Evolutionary conservation across 2,113 vertebrate species (phyloP), one percentile per base, ranked within the genome.

Genomic region (Ranitomeya variabilis): DNA sequence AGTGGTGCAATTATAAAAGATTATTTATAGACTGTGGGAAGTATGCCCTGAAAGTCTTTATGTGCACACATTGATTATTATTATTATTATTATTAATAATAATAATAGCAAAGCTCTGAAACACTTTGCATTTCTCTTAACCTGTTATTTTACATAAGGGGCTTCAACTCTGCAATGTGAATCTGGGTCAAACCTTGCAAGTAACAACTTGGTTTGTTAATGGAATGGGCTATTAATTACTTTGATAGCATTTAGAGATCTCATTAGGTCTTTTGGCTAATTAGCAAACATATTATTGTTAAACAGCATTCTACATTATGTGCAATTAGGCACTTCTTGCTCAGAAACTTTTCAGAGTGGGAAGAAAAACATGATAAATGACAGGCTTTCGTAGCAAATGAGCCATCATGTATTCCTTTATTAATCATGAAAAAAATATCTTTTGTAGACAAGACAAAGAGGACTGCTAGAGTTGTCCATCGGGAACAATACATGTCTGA

Each of bases 21-120:
- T 52, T 85, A 89, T 83, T 85, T 85, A 76, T 88, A 78, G 71
- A 67, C 11, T 57, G 73, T 85, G 82, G 81, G 81, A 85, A 83
- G 73, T 69, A 52, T 89, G 81, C 57, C 81, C 37, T 78, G 83
- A 76, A 64, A 76, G 21, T 67, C 71, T 23, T 15, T 85, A 52
- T 59, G 19, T 57, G 67, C 55, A 8, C 26, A 59, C 37, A 51
- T 54, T 52, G 62, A 67, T 69, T 69, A 71, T 55, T 55, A 60
- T 81, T 69, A 71, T 55, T 55, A 60, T 81, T 81, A 80, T 13
- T 80, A 81, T 37, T 62, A 60, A 80, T 80, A 59, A 31, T 31
- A 31, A 31, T 31, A 31, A 31, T 2, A 31, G 26, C 26, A 31
- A 52, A 23, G 16, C 21, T 52, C 16, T 15, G 7, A 37, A 78